Percentiles rank a stretch among this genome's conserved stretches.
phyloP scores from a whole-genome alignment of 2,113 vertebrate genomes.

The Bubo bubo region DNA sequence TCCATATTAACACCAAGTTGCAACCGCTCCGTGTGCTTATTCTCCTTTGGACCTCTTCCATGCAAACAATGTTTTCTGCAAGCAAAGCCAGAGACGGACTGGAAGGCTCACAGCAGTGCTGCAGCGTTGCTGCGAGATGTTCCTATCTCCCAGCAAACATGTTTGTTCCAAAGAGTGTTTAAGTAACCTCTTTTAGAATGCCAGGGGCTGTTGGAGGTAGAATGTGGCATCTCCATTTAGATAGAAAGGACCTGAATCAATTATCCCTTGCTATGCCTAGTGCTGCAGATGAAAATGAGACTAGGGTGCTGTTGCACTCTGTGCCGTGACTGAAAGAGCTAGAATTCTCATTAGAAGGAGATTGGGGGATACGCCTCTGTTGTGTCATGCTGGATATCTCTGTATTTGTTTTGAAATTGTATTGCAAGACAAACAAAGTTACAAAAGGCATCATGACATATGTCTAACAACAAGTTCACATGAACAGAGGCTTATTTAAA shows the following conservation, averaged over 20 bases:
- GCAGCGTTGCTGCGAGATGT: background rate
- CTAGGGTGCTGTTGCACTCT: background rate
- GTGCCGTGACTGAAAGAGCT: rapidly evolving
- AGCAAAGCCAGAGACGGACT: background rate
- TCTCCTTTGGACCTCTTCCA: background rate
- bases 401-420: background rate
- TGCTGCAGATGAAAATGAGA: background rate
- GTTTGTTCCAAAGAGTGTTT: background rate
- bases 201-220: background rate
- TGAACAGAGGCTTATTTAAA: background rate
- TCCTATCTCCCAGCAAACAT: background rate
- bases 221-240: background rate
- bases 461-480: background rate
- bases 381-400: background rate
- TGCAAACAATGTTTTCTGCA: background rate
- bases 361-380: rapidly evolving
- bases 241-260: background rate
- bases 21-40: background rate
- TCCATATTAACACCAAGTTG: background rate
- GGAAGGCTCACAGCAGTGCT: background rate
- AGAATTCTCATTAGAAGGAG: background rate
- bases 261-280: background rate
- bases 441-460: rapidly evolving
- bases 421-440: background rate
- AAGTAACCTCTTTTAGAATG: background rate